Base-by-base conservation (phyloP, 2,113 vertebrate species). In the Chloropsis cyanopogon region DNA sequence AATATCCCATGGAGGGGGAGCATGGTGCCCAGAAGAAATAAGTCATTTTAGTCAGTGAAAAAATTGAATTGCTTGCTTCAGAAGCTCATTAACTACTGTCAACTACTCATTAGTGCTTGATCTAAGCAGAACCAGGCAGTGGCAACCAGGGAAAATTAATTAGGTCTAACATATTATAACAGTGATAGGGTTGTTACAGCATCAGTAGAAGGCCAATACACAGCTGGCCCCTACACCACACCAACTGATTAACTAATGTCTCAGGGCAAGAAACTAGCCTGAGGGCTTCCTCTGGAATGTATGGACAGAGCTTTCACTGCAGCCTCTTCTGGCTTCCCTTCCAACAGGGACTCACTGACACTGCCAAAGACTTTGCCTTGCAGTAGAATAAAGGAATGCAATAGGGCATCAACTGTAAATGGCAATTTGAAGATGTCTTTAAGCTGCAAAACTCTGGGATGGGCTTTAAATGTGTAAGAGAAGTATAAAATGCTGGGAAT, bases 101-200 rank as follows among this genome's bases (percentile, higher is more conserved):
- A 95, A 41, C 68, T 81, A 68, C 44, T 90, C 60, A 81, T 96
- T 93, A 96, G 71, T 68, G 31, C 12, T 90, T 85, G 78, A 77
- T 90, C 79, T 94, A 90, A 96, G 91, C 60, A 93, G 83, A 94
- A 88, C 71, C 72, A 88, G 46, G 82, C 90, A 82, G 50, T 81
- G 60, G 60, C 64, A 93, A 77, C 50, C 69, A 81, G 80, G 81
- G 91, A 92, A 96, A 93, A 95, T 88, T 3, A 88, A 88, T 95
- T 96, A 92, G 49, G 47, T 37, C n/a, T 93, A 82, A 64, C 75
- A 73, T 56, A 50, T 66, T 80, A 31, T 52, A 78, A 56, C 46
- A 66, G 47, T 54, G 84, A 75, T 52, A 86, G 39, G 42, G 82
- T 75, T 93, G 39, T 91, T 90, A 60, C 7, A 89, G 35, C 54